phyloP scores from a whole-genome alignment of 2,113 vertebrate genomes.

The Cyprinodon tularosa region DNA sequence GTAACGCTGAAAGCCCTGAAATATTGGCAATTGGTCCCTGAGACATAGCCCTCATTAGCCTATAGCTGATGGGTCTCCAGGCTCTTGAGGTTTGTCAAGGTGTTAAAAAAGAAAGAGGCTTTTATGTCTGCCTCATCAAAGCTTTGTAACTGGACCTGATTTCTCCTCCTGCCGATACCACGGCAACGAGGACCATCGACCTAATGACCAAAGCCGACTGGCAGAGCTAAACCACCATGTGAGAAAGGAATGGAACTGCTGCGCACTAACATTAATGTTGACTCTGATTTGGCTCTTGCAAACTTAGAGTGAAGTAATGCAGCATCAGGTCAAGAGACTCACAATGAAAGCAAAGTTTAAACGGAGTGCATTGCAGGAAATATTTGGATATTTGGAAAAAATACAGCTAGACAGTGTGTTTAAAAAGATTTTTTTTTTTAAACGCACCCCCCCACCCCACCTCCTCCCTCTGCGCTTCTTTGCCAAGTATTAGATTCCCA shows the following conservation, averaged over 20 bases:
- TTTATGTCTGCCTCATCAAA: constrained; percentile 55
- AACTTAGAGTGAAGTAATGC: constrained; percentile 33
- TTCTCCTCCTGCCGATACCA: constrained; percentile 45
- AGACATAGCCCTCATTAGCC: constrained; percentile 1
- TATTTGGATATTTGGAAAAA: constrained; percentile 35
- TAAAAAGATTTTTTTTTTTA: constrained; percentile 56
- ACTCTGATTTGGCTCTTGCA: not conserved
- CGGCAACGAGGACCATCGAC: constrained; percentile 64
- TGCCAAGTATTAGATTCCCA: constrained; percentile 79
- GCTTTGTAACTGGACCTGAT: constrained; percentile 55
- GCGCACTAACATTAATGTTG: not conserved
- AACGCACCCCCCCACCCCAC: constrained; percentile 46
- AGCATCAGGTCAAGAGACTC: constrained; percentile 5
- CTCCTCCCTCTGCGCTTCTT: constrained; percentile 64
- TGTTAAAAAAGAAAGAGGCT: constrained; percentile 53
- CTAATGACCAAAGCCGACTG: constrained; percentile 39
- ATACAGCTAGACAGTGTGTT: constrained; percentile 50
- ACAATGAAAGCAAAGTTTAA: constrained; percentile 41
- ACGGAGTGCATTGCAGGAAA: constrained; percentile 21
- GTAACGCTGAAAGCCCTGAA: not conserved
- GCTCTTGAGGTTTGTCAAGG: constrained; percentile 17
- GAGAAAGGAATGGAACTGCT: constrained; percentile 7
- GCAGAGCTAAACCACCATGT: constrained; percentile 49
- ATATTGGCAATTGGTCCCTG: not conserved
- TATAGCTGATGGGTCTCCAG: not conserved